Evolutionary conservation across 1,140 invertebrate genomes (phyloP), one percentile per base, ranked within the genome.

Genomic region (Orius insidiosus): DNA sequence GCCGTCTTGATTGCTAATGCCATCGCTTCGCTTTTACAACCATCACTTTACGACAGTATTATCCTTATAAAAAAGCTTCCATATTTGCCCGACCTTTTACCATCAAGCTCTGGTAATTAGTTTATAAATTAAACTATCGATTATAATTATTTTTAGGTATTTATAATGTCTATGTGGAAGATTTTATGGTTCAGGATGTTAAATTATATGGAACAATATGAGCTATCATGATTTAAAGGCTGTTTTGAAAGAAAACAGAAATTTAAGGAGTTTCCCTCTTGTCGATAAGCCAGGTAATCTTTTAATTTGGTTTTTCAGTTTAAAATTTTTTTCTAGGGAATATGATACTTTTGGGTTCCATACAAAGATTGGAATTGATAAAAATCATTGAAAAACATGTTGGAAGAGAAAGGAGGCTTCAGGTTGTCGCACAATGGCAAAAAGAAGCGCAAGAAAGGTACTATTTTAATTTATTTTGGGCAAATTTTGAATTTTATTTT

Each of bases 31-130:
- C 66, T 88, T 6, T 69, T 98, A 0, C 88, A 95, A 58, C 93
- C 94, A 0, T 97, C 92, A 24, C 85, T 97, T 54, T 98, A 97
- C 67, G 94, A 98, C 68, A 93, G 87, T 60, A 98, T 98, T 56
- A 97, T 98, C 52, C 70, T 92, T 49, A 92, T 98, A 55, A 98
- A 98, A 66, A 89, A 92, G 60, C 67, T 98, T 53, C 95, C 95
- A 0, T 98, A 96, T 66, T 64, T 98, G 37, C 95, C 94, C 2
- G 84, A 89, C 56, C 71, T 90, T 35, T 62, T 88, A 7, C 82
- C 84, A 0, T 84, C 81, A 14, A 79, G 78, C 55, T 82, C 80
- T 58, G 79, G 80, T 81, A 60, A 65, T 63, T 55, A n/a, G 36
- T n/a, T n/a, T n/a, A n/a, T n/a, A 31, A 31, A 31, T 18, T 6